Evolutionary conservation across 1,140 invertebrate species (phyloP).

Genomic region (Popillia japonica): DNA sequence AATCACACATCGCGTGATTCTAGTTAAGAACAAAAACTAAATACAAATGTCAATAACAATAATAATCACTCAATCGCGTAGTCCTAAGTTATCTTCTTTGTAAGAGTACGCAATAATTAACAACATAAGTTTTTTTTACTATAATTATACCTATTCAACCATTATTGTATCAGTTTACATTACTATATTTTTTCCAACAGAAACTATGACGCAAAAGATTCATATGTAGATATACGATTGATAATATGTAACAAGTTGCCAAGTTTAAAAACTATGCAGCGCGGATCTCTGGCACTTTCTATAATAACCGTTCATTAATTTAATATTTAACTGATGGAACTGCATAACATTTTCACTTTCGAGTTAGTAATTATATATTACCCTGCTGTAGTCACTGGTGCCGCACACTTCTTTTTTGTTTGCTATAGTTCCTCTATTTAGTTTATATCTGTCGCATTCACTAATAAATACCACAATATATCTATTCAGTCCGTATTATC

Average conservation of each 20-base stretch:
- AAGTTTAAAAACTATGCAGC: not conserved
- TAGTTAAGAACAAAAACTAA: not conserved
- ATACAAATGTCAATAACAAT: not conserved
- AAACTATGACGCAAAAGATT: not conserved
- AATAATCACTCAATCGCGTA: not conserved
- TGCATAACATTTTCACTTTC: slow-evolving; percentile 22
- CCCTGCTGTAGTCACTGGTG: slow-evolving; percentile 16
- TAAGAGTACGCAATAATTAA: not conserved
- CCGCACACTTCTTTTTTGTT: slow-evolving; percentile 2
- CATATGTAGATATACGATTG: not conserved
- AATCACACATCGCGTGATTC: slow-evolving; percentile 23
- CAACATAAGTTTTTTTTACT: not conserved
- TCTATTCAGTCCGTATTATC: slow-evolving; percentile 12
- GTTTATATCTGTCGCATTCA: slow-evolving; percentile 19
- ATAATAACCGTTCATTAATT: slow-evolving; percentile 19
- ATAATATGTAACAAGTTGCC: slow-evolving; percentile 14
- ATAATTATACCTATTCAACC: not conserved
- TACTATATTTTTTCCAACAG: slow-evolving; percentile 3
- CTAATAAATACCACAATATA: slow-evolving; percentile 28
- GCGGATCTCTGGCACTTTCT: slow-evolving; percentile 22
- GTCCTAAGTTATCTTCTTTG: not conserved
- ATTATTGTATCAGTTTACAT: not conserved
- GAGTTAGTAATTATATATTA: slow-evolving; percentile 4
- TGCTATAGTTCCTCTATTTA: slow-evolving; percentile 3
- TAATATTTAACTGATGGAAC: not conserved